Conservation (phyloP, 37 sponge, comb jelly and placozoan genomes). For the Spongilla lacustris region DNA sequence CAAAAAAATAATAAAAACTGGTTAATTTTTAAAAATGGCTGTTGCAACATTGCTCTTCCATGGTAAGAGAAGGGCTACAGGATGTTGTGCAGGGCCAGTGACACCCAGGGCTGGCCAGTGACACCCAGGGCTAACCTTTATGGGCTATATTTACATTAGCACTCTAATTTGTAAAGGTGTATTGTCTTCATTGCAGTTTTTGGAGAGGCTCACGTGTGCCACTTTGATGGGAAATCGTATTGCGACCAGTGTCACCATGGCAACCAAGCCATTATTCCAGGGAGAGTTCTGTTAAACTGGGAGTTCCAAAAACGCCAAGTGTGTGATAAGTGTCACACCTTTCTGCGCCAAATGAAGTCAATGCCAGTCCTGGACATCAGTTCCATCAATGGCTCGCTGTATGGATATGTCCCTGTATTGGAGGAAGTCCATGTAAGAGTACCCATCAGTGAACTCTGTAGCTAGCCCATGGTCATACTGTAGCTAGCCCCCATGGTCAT, state of each 20-base stretch:
- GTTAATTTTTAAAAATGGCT: too few relatives aligned
- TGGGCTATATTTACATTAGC: too few relatives aligned
- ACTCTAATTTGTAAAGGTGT: too few relatives aligned
- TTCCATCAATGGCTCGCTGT: constrained; percentile 64
- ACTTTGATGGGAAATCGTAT: constrained; percentile 71
- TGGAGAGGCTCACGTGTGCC: constrained; percentile 59
- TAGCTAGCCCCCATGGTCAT: too few relatives aligned
- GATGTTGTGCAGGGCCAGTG: too few relatives aligned
- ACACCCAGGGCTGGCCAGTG: too few relatives aligned
- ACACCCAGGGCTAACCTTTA: too few relatives aligned
- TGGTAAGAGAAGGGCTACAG: too few relatives aligned
- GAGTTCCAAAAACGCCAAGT: constrained; percentile 77
- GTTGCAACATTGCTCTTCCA: too few relatives aligned
- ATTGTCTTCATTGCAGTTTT: constrained; percentile 35
- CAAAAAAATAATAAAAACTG: too few relatives aligned
- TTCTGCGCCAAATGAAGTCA: constrained; percentile 66
- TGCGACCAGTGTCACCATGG: constrained; percentile 86
- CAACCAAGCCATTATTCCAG: constrained; percentile 81
- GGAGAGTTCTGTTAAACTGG: constrained; percentile 86
- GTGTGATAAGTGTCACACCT: constrained; percentile 47
- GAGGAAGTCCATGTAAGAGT: constrained; percentile 63
- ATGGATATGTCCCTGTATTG: constrained; percentile 78
- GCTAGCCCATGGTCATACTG: too few relatives aligned
- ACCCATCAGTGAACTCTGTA: too few relatives aligned
- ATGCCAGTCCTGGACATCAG: constrained; percentile 55